Conservation (phyloP, 1,140 invertebrate genomes). For the Diachasmimorpha longicaudata region DNA sequence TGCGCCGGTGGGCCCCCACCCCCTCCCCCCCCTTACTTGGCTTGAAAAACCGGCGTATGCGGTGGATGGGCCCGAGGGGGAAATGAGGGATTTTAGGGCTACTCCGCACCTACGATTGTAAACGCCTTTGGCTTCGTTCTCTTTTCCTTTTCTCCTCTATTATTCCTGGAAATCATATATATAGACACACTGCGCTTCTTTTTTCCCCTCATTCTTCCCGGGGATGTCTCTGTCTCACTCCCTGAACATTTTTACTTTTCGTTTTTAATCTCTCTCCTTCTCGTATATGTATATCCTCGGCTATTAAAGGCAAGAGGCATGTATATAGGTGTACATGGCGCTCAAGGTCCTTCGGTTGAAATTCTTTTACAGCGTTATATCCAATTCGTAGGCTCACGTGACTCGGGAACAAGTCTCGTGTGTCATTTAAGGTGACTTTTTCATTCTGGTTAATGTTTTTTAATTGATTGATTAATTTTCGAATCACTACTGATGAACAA, state of each 20-base stretch:
- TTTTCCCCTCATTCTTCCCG: not conserved
- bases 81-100: not conserved
- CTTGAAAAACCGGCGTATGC: not conserved
- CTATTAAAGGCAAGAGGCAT: slow-evolving; percentile 13
- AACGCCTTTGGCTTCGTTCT: not conserved
- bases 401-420: not conserved
- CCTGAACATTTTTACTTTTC: not conserved
- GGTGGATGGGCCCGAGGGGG: not conserved
- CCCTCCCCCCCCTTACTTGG: not conserved
- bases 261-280: not conserved
- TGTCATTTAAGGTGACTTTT: not conserved
- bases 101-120: slow-evolving; percentile 19
- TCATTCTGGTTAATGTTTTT: not conserved
- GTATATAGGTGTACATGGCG: slow-evolving; percentile 1
- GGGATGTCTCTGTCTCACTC: not conserved
- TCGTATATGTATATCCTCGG: not conserved
- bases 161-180: slow-evolving; percentile 27
- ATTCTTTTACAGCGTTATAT: slow-evolving; percentile 16
- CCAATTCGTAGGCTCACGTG: slow-evolving; percentile 3
- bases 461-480: not conserved
- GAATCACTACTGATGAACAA: too few relatives aligned
- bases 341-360: slow-evolving; percentile 19
- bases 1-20: not conserved
- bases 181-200: not conserved
- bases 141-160: slow-evolving; percentile 11